A percentile compares a stretch with the other conserved stretches of the same genome.
phyloP scores from a whole-genome alignment of 2,888 invertebrate genomes.

The Myathropa florea region DNA sequence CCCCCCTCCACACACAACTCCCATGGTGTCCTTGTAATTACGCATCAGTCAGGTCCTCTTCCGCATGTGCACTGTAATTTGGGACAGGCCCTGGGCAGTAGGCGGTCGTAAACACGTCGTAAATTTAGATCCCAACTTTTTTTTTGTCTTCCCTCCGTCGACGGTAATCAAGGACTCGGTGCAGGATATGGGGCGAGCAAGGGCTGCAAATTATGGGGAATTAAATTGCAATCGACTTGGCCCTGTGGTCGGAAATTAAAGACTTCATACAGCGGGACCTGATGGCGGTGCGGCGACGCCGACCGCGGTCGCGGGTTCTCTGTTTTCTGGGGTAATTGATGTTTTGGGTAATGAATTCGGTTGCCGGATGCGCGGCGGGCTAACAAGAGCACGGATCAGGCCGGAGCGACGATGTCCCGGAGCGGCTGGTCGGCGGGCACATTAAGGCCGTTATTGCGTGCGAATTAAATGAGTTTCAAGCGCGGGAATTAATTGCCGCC shows the following conservation, averaged over 20 bases:
- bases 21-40: constrained; percentile 55
- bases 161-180: neutral
- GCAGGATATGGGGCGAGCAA: neutral
- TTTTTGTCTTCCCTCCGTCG: too few relatives aligned
- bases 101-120: neutral
- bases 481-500: too few relatives aligned
- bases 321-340: neutral
- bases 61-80: neutral
- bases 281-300: neutral
- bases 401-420: neutral
- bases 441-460: neutral
- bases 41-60: neutral
- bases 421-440: neutral
- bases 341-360: neutral
- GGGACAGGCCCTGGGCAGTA: neutral
- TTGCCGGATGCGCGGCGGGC: neutral
- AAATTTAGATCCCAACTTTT: neutral
- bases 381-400: neutral
- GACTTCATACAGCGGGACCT: neutral
- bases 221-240: neutral
- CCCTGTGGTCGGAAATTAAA: neutral
- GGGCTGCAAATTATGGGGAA: neutral
- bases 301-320: neutral
- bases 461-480: neutral
- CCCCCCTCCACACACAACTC: too few relatives aligned